A percentile compares a stretch with the other conserved stretches of the same genome.
phyloP scores from a whole-genome alignment of 2,888 invertebrate genomes.

The Acanthoscelides obtectus region DNA sequence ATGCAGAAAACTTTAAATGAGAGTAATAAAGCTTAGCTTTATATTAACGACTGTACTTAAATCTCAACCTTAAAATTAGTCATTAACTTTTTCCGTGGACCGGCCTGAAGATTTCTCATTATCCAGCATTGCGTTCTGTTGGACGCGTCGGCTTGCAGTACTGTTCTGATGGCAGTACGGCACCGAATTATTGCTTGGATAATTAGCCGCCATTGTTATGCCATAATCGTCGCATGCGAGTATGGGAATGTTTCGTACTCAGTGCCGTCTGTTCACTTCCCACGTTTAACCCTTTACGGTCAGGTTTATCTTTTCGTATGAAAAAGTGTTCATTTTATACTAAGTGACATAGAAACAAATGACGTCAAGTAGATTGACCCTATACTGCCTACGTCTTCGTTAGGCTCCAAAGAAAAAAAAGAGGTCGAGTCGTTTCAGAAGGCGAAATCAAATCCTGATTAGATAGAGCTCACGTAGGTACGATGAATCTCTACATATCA shows the following conservation, averaged over 20 bases:
- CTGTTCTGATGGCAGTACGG: background rate
- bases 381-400: too few relatives aligned
- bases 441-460: too few relatives aligned
- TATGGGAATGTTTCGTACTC: background rate
- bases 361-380: too few relatives aligned
- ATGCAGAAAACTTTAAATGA: slow-evolving; percentile 40
- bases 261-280: background rate
- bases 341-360: too few relatives aligned
- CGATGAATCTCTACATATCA: too few relatives aligned
- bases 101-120: background rate
- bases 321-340: too few relatives aligned
- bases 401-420: too few relatives aligned
- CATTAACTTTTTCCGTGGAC: slow-evolving; percentile 41
- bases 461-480: too few relatives aligned
- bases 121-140: background rate
- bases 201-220: background rate
- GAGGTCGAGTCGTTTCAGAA: too few relatives aligned
- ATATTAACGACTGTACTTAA: slow-evolving; percentile 43
- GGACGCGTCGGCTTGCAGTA: background rate
- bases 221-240: background rate
- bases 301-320: too few relatives aligned
- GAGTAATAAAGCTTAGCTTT: slow-evolving; percentile 42
- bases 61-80: slow-evolving; percentile 44
- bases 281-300: too few relatives aligned
- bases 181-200: background rate